These are phyloP conservation scores for Myrmophylax atrothorax DNA, from an alignment of 2,113 vertebrate species.

Conservation along the genomic window DNA sequence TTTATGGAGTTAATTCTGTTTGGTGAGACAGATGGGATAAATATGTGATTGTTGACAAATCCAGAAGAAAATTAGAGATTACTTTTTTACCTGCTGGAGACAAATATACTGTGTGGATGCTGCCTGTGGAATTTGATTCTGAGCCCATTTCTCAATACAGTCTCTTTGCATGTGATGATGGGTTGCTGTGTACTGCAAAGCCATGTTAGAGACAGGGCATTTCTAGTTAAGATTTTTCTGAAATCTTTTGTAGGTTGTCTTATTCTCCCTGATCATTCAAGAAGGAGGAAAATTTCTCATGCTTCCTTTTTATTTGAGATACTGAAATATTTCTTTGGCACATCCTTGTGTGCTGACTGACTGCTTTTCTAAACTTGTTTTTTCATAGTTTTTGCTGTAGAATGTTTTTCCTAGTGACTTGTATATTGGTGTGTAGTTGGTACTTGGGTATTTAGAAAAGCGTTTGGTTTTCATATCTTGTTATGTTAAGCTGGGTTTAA, in stretches of 20 bases:
- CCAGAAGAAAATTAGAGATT: not conserved
- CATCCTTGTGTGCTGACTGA: not conserved
- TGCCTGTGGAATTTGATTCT: not conserved
- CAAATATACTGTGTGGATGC: not conserved
- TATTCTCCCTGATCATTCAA: not conserved
- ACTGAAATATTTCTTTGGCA: not conserved
- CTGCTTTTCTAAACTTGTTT: not conserved
- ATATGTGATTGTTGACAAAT: not conserved
- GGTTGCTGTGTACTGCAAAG: not conserved
- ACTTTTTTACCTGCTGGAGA: not conserved
- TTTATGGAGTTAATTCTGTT: not conserved
- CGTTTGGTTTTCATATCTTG: not conserved
- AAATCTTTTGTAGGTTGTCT: not conserved
- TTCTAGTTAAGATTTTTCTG: not conserved
- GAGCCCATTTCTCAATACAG: not conserved
- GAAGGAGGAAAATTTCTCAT: not conserved
- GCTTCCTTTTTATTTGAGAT: not conserved
- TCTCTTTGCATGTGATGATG: not conserved
- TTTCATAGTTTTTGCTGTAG: not conserved
- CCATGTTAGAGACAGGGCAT: not conserved
- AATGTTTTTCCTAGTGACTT: not conserved
- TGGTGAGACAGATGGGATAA: not conserved
- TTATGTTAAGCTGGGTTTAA: not conserved
- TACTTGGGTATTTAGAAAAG: not conserved
- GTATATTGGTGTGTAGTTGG: not conserved